phyloP scores from a whole-genome alignment of 2,797 vertebrate species.

The Tympanoctomys barrerae region DNA sequence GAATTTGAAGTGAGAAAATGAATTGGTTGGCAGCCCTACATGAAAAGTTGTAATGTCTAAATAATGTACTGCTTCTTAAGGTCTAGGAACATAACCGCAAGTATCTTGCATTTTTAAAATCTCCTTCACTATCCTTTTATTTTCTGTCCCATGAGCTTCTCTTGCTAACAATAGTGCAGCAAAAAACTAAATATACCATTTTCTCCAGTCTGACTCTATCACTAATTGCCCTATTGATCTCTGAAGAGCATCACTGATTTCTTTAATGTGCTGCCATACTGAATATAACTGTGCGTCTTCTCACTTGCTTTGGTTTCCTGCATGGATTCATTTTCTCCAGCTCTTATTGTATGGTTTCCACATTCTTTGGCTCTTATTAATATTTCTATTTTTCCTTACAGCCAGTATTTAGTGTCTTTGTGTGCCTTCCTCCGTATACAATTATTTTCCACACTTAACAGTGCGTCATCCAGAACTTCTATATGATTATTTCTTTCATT shows the following conservation, averaged over 20 bases:
- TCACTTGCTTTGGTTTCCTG: neutral
- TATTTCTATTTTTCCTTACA: slow-evolving; percentile 2
- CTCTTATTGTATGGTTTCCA: neutral
- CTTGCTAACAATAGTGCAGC: slow-evolving; percentile 23
- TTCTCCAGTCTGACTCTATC: slow-evolving; percentile 60
- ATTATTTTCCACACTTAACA: slow-evolving; percentile 29
- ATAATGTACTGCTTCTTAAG: neutral
- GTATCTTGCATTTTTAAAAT: neutral
- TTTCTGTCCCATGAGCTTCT: slow-evolving; percentile 17
- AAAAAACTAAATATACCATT: slow-evolving; percentile 62
- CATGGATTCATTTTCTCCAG: neutral
- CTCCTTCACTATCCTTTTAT: neutral
- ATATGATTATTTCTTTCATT: slow-evolving; percentile 6
- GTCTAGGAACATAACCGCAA: neutral
- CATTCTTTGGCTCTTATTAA: neutral
- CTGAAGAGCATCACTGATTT: slow-evolving; percentile 33
- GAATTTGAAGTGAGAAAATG: neutral
- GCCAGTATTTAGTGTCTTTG: neutral
- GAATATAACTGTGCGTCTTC: neutral
- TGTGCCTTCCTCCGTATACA: neutral
- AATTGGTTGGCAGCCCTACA: neutral
- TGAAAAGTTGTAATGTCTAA: neutral
- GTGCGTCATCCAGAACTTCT: slow-evolving; percentile 54
- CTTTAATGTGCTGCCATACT: slow-evolving; percentile 55
- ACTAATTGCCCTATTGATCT: slow-evolving; percentile 54